phyloP scores from a whole-genome alignment of 2,797 vertebrate genomes.

The Ficedula albicollis region DNA sequence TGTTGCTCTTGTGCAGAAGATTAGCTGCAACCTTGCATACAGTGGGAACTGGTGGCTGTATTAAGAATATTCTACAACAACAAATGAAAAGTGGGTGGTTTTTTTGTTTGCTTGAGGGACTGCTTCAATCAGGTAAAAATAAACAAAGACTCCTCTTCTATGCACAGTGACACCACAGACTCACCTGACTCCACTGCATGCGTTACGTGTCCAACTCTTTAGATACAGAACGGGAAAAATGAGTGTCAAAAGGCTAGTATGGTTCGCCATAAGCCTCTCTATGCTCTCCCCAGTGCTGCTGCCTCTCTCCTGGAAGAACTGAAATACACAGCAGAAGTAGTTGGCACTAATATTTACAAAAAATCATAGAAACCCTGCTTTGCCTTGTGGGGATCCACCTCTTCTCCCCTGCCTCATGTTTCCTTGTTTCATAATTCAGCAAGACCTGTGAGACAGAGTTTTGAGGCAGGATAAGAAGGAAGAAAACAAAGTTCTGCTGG shows the following conservation, averaged over 20 bases:
- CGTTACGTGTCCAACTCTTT: rapidly evolving
- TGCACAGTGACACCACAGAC: not conserved
- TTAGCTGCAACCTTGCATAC: not conserved
- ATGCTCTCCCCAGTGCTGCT: not conserved
- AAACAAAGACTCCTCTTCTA: not conserved
- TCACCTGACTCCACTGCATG: not conserved
- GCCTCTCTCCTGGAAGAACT: not conserved
- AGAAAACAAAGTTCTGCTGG: not conserved
- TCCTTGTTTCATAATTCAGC: not conserved
- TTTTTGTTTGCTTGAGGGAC: not conserved
- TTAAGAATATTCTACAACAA: not conserved
- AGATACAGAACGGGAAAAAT: not conserved
- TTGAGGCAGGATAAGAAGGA: not conserved
- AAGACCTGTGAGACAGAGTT: not conserved
- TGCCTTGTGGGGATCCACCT: not conserved
- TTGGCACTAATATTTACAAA: not conserved
- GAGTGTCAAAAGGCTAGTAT: not conserved
- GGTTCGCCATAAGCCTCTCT: not conserved
- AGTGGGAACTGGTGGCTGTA: not conserved
- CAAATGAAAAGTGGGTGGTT: not conserved
- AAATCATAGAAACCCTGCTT: not conserved
- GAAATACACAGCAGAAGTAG: not conserved
- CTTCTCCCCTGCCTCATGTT: not conserved
- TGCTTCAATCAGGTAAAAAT: not conserved
- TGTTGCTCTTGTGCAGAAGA: not conserved